Base-by-base conservation (phyloP, 2,797 vertebrate species). In the Yasuhikotakia modesta region DNA sequence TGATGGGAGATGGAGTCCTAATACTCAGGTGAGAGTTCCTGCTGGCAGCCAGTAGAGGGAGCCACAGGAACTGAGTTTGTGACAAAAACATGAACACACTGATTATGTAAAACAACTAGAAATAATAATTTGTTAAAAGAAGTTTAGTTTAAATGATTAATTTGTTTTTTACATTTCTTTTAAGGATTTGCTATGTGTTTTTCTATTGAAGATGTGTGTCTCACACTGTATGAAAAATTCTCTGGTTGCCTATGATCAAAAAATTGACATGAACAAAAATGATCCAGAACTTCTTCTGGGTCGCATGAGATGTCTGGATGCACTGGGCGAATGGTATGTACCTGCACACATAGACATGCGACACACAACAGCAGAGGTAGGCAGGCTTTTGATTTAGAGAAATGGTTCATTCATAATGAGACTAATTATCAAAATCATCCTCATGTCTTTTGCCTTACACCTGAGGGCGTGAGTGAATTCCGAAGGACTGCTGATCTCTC, bases 231-330 rank as follows among this genome's bases (percentile, higher is more conserved):
- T 70, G 14, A 70, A 19, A 53, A 70, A 70, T 53, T 0, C 98
- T 6, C 88, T 99, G 52, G 94, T 96, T 12, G 95, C 98, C 30
- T 99, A 99, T 0, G 97, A 98, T 86, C 98, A 99, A 90, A 99
- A 99, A 87, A 95, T 98, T 50, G 98, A 99, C 90, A 95, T 96
- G 86, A 97, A 97, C 91, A 99, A 97, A 90, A 97, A 98, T 12
- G 98, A 99, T 76, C 95, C 98, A 0, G 98, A 99, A 90, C 93
- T 99, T 83, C 97, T 99, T 90, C 91, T 99, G 77, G 98, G 97
- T 50, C 93, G 97, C 69, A 99, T 99, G 98, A 96, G 97, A 69
- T 99, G 98, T 88, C 92, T 99, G 55, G 98, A 99, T 89, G 98
- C 97, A 0, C 89, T 99, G 78, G 97, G 98, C 60, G 98, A 99